Evolutionary conservation across 2,888 invertebrate genomes (phyloP).

Genomic region (Cheilosia grossa): DNA sequence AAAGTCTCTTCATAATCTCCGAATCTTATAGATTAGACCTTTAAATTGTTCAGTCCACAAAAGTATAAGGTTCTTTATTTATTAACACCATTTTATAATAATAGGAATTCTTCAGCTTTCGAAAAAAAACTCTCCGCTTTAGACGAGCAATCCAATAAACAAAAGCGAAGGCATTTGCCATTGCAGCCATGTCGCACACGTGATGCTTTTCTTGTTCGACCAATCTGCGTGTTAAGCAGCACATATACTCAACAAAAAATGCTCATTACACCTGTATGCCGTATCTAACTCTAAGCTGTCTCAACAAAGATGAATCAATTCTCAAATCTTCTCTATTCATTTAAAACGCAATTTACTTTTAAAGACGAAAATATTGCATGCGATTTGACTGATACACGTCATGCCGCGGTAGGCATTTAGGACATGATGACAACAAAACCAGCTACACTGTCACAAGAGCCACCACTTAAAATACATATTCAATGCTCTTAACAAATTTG

Average conservation of each 20-base stretch:
- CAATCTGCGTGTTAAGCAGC: not conserved
- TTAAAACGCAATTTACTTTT: conserved; percentile 23
- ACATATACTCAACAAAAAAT: not conserved
- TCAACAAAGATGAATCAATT: not conserved
- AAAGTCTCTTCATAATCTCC: no score
- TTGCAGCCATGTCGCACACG: no score
- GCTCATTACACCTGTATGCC: conserved; percentile 3
- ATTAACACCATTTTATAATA: no score
- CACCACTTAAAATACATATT: conserved; percentile 14
- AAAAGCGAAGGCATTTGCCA: no score
- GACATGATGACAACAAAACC: conserved; percentile 63
- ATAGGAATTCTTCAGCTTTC: no score
- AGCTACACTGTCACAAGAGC: conserved; percentile 23
- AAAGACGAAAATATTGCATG: conserved; percentile 53
- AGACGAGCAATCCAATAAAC: no score
- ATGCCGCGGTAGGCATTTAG: conserved; percentile 64
- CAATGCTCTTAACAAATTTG: conserved; percentile 34
- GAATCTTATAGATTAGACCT: no score
- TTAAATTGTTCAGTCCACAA: no score
- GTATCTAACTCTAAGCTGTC: not conserved
- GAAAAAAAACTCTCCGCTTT: no score
- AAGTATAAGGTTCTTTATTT: no score
- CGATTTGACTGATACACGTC: conserved; percentile 52
- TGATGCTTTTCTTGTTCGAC: no score
- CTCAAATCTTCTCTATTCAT: conserved; percentile 4